Base-by-base conservation (phyloP, 2,797 vertebrate species). In the Champsocephalus gunnari region DNA sequence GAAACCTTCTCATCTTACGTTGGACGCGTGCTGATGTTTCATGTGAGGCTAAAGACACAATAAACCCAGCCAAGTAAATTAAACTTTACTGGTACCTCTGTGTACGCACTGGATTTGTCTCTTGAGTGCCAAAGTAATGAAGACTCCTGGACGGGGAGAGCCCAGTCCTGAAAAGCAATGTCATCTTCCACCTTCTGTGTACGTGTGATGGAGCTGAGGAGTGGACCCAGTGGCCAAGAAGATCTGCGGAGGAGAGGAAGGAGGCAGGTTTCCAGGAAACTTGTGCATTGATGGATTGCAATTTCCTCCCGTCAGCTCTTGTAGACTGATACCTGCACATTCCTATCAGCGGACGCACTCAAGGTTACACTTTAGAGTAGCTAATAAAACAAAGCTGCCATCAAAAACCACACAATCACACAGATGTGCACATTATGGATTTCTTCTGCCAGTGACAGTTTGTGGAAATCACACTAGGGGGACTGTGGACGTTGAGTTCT, bases 91-190 rank as follows among this genome's bases (percentile, higher is more conserved):
- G 49, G 61, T 71, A 17, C 60, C 73, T 43, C 16, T 5, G 34
- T 55, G 57, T 70, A 66, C 60, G 21, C 32, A 64, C 81, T 73
- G 81, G 69, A 77, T 80, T 80, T 77, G 38, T 85, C 59, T 85
- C 59, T 59, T 61, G 41, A 62, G 78, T 84, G 82, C 82, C 88
- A 90, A 87, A 82, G 88, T 83, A 69, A 94, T 93, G 92, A 91
- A 82, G 81, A 47, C 81, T 88, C 87, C 87, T 9, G 79, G 83
- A 82, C 73, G 71, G 56, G 88, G 86, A 82, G 86, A 90, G 71
- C 89, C 87, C 76, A 91, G 83, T 71, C 90, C 90, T 80, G 89
- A 88, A 84, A 71, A 88, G 85, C 83, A 77, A 87, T 90, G 90
- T 88, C 89, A 82, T 82, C 73, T 61, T 88, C 87, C 77, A 81